Evolutionary conservation across 2,888 invertebrate species (phyloP).

Genomic region (Lithodes maja): DNA sequence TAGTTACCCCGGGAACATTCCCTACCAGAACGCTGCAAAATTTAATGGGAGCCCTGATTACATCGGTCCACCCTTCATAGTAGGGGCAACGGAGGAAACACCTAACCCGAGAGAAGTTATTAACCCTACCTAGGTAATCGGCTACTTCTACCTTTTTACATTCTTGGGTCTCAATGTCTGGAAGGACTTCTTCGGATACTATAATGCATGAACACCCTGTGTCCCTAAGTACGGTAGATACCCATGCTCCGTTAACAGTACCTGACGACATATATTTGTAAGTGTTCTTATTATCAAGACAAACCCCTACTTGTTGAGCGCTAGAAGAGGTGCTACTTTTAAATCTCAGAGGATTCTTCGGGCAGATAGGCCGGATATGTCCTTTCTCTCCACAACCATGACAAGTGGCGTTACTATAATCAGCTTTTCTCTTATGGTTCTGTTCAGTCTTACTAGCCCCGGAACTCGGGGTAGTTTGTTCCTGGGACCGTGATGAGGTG

Average conservation of each 20-base stretch:
- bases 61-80: slow-evolving; percentile 16
- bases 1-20: neutral
- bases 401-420: too few relatives aligned
- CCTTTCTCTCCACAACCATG: neutral
- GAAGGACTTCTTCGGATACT: slow-evolving; percentile 21
- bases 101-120: neutral
- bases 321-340: too few relatives aligned
- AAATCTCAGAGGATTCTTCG: neutral
- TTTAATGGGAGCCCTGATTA: neutral
- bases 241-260: slow-evolving; percentile 8
- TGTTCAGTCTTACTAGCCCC: neutral
- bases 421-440: neutral
- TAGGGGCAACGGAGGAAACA: slow-evolving; percentile 26
- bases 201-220: slow-evolving; percentile 13
- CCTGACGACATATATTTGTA: neutral
- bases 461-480: too few relatives aligned
- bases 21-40: slow-evolving; percentile 17
- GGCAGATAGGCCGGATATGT: neutral
- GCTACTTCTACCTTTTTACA: too few relatives aligned
- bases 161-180: neutral
- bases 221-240: neutral
- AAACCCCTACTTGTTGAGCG: too few relatives aligned
- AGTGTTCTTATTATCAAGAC: too few relatives aligned
- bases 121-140: too few relatives aligned
- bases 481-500: too few relatives aligned